A percentile compares a stretch with the other conserved stretches of the same genome.
These are phyloP conservation scores for Hydrophis major DNA, from an alignment of 2,797 vertebrate species.

Conservation along the genomic window DNA sequence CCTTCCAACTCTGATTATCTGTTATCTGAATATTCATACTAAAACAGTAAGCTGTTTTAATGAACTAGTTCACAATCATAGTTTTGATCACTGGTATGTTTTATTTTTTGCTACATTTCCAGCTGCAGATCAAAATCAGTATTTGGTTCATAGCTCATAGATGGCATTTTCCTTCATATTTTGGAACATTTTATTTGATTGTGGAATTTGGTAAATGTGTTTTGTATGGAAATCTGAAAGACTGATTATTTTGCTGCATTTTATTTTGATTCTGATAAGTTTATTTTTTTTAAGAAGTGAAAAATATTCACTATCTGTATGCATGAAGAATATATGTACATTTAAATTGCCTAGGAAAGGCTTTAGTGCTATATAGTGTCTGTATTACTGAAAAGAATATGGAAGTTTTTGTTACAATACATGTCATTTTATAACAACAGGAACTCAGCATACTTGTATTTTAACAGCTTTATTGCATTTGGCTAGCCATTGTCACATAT, in stretches of 20 bases:
- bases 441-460: not conserved
- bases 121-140: not conserved
- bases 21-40: not conserved
- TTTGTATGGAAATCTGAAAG: not conserved
- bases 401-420: not conserved
- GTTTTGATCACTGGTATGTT: not conserved
- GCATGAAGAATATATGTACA: not conserved
- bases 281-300: not conserved
- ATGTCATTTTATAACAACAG: not conserved
- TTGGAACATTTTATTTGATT: not conserved
- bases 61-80: not conserved
- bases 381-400: not conserved
- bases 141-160: not conserved
- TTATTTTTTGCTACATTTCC: not conserved
- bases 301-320: not conserved
- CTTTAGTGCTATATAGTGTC: not conserved
- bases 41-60: not conserved
- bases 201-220: not conserved
- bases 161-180: not conserved
- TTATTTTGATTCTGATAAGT: not conserved
- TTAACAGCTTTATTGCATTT: not conserved
- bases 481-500: not conserved
- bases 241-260: not conserved
- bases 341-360: not conserved
- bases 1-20: too few species aligned